Conservation (phyloP, 2,888 invertebrate species). For the Ornithoptera alexandrae region DNA sequence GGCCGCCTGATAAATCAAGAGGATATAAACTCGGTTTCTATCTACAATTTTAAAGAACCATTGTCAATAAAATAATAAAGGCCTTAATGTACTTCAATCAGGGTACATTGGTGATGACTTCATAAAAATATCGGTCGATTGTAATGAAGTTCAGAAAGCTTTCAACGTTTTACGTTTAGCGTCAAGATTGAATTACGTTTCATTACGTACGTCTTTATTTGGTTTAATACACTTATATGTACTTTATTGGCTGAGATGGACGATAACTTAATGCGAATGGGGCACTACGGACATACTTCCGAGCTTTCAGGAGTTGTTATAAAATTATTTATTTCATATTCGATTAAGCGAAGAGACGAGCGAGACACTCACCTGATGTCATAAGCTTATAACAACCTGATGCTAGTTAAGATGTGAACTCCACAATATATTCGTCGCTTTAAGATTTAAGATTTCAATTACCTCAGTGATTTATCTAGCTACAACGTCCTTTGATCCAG, state of each 20-base stretch:
- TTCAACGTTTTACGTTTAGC: slow-evolving; percentile 18
- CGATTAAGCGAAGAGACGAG: too few relatives aligned
- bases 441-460: too few relatives aligned
- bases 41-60: not conserved
- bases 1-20: too few relatives aligned
- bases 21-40: not conserved
- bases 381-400: too few relatives aligned
- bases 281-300: too few relatives aligned
- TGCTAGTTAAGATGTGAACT: too few relatives aligned
- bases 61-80: not conserved
- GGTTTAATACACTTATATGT: not conserved
- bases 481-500: too few relatives aligned
- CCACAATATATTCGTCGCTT: too few relatives aligned
- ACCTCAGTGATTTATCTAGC: too few relatives aligned
- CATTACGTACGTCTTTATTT: slow-evolving; percentile 3
- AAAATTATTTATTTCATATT: not conserved
- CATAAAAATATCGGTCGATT: slow-evolving; percentile 16
- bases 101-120: slow-evolving; percentile 10
- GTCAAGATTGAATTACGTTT: not conserved
- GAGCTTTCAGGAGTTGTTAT: too few relatives aligned
- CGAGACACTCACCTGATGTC: too few relatives aligned
- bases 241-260: not conserved
- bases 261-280: not conserved
- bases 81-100: slow-evolving; percentile 18
- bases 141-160: slow-evolving; percentile 25